A percentile compares a stretch with the other conserved stretches of the same genome.
Evolutionary conservation across 1,140 invertebrate genomes (phyloP).

Genomic region (Bacillus rossius): DNA sequence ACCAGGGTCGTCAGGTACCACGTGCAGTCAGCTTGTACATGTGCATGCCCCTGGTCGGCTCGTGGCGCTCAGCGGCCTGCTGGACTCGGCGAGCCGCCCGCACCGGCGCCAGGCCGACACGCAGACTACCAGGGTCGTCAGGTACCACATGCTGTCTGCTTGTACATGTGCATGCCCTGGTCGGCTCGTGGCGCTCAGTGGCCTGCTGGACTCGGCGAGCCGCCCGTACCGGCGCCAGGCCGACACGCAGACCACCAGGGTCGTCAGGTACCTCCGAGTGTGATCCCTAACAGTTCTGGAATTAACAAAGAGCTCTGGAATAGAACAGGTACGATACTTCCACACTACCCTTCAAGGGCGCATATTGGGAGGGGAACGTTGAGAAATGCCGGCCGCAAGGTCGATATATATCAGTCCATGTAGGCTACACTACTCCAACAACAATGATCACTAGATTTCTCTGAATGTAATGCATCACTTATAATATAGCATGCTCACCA

Average conservation of each 20-base stretch:
- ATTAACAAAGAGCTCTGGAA: too few relatives aligned
- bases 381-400: too few relatives aligned
- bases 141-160: too few relatives aligned
- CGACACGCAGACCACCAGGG: constrained; percentile 70
- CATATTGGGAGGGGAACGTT: too few relatives aligned
- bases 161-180: not conserved
- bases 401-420: constrained; percentile 69
- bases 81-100: constrained; percentile 77
- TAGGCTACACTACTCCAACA: too few relatives aligned
- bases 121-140: constrained; percentile 78
- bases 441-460: too few relatives aligned
- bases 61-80: constrained; percentile 84
- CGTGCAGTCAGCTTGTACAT: too few relatives aligned
- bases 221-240: constrained; percentile 64
- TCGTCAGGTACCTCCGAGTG: constrained; percentile 81
- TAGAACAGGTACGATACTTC: too few relatives aligned
- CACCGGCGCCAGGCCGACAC: constrained; percentile 63
- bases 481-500: too few relatives aligned
- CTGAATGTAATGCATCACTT: too few relatives aligned
- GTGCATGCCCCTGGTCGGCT: constrained; percentile 50
- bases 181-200: constrained; percentile 87
- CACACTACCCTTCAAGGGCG: too few relatives aligned
- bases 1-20: constrained; percentile 82
- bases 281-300: constrained; percentile 61
- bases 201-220: constrained; percentile 80